phyloP scores from a whole-genome alignment of 2,797 vertebrate genomes.

The Miichthys miiuy region DNA sequence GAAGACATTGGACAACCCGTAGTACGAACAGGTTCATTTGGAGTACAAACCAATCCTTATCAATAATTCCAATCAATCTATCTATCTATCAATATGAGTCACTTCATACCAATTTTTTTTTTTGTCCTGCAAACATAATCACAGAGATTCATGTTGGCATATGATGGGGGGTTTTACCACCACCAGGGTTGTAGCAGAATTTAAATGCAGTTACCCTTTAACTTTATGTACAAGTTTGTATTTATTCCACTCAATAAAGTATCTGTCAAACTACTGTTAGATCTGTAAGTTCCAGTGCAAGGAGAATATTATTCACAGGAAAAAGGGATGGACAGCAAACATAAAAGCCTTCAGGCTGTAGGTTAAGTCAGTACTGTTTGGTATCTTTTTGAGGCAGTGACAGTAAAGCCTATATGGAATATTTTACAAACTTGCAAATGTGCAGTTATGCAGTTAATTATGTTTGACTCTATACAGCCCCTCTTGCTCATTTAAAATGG shows the following conservation, averaged over 20 bases:
- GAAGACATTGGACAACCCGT: background rate
- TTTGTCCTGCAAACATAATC: background rate
- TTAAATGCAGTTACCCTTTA: background rate
- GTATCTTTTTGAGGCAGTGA: background rate
- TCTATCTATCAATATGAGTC: too few species aligned
- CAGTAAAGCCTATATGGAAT: too few species aligned
- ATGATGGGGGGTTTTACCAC: background rate
- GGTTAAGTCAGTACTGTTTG: background rate
- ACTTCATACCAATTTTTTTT: background rate
- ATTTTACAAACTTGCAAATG: background rate
- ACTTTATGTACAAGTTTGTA: background rate
- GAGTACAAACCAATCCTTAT: background rate
- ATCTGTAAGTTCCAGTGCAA: background rate
- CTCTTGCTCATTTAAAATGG: background rate
- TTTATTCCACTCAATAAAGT: background rate
- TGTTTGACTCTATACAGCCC: background rate
- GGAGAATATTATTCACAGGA: background rate
- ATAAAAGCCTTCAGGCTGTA: background rate
- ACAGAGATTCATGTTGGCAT: background rate
- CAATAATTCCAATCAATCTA: background rate
- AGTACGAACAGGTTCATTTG: background rate
- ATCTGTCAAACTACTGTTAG: background rate
- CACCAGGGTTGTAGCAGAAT: background rate
- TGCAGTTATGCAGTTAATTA: background rate
- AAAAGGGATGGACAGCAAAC: background rate